Evolutionary conservation across 2,888 invertebrate genomes (phyloP).

Genomic region (Sisyra terminalis): DNA sequence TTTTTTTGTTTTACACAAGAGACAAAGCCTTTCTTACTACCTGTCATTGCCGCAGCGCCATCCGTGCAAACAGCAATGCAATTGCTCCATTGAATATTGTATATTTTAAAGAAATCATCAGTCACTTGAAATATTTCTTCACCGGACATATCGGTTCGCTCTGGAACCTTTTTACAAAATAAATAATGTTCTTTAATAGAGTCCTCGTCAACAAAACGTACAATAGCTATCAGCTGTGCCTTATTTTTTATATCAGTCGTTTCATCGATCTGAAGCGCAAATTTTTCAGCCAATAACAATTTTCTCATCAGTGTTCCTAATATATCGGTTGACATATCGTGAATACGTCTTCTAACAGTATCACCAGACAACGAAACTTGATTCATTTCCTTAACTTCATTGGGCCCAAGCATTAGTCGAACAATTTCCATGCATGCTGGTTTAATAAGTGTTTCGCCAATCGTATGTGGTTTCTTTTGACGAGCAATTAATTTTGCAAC

Average conservation of each 20-base stretch:
- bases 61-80: conserved; percentile 9
- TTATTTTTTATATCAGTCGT: conserved; percentile 12
- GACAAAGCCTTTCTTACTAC: conserved; percentile 12
- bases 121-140: conserved; percentile 12
- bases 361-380: conserved; percentile 11
- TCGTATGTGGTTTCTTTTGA: conserved; percentile 13
- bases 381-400: conserved; percentile 12
- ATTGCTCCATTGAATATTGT: conserved; percentile 11
- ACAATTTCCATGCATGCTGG: conserved; percentile 9
- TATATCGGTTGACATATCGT: conserved; percentile 11
- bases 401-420: conserved; percentile 11
- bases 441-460: conserved; percentile 11
- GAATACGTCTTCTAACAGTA: conserved; percentile 12
- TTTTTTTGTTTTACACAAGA: conserved; percentile 12
- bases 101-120: conserved; percentile 12
- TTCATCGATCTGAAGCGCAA: conserved; percentile 12
- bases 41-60: conserved; percentile 12
- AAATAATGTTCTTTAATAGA: too few species aligned
- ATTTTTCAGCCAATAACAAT: conserved; percentile 9
- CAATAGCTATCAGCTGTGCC: conserved; percentile 12
- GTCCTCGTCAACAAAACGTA: conserved; percentile 11
- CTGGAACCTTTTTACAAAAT: conserved; percentile 11
- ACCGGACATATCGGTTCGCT: conserved; percentile 8
- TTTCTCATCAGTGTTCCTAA: conserved; percentile 10
- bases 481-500: conserved; percentile 11